Evolutionary conservation across 2,113 vertebrate genomes (phyloP).

Genomic region (Clarias batrachus): DNA sequence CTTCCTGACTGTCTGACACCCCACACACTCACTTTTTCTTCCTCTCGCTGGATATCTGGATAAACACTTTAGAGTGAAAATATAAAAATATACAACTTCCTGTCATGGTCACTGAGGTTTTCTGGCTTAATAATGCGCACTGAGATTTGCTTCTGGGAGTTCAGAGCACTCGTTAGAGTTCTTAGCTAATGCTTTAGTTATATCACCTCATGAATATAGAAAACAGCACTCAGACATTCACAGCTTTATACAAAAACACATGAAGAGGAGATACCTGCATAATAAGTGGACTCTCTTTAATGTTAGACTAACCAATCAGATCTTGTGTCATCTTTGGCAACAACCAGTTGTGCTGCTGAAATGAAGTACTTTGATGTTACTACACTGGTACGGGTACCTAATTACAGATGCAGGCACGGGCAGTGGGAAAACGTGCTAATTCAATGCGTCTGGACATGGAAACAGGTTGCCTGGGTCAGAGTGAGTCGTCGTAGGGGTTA

Average conservation of each 20-base stretch:
- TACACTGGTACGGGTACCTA: slow-evolving; percentile 52
- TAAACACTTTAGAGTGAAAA: slow-evolving; percentile 31
- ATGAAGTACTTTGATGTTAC: slow-evolving; percentile 43
- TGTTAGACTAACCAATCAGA: background rate
- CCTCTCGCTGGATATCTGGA: slow-evolving; percentile 19
- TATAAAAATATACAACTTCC: slow-evolving; percentile 27
- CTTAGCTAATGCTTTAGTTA: background rate
- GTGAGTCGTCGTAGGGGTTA: slow-evolving; percentile 47
- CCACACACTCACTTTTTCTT: slow-evolving; percentile 5
- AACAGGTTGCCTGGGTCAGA: slow-evolving; percentile 25
- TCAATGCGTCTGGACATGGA: slow-evolving; percentile 37
- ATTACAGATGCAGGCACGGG: slow-evolving; percentile 58
- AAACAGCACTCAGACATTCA: background rate
- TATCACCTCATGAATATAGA: background rate
- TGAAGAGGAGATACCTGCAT: background rate
- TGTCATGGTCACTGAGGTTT: slow-evolving; percentile 11
- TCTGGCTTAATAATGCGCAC: slow-evolving; percentile 48
- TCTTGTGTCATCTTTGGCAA: background rate
- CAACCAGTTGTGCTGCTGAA: slow-evolving; percentile 25
- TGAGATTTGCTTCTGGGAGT: slow-evolving; percentile 27
- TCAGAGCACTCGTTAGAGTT: slow-evolving; percentile 37
- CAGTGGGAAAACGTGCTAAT: slow-evolving; percentile 52
- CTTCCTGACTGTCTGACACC: slow-evolving; percentile 62
- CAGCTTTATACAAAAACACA: background rate
- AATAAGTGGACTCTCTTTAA: background rate